A percentile compares a stretch with the other conserved stretches of the same genome.
Evolutionary conservation across 2,797 vertebrate species (phyloP).

Genomic region (Propithecus perrieri): DNA sequence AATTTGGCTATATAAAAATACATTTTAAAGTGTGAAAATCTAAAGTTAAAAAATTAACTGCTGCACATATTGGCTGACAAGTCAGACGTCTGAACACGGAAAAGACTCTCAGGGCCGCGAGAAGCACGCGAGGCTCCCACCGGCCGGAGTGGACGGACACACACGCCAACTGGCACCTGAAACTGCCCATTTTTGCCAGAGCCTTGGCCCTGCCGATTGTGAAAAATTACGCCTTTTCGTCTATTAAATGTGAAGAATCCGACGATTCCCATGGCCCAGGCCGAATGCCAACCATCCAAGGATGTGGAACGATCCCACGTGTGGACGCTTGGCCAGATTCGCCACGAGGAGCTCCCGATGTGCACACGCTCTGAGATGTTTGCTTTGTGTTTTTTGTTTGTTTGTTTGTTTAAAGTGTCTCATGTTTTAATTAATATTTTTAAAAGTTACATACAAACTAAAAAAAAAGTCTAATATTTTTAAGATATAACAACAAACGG

Average conservation of each 20-base stretch:
- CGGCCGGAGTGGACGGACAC: too few relatives aligned
- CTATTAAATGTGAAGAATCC: background rate
- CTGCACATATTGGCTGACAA: background rate
- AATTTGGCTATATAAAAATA: background rate
- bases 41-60: background rate
- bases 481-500: background rate
- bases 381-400: background rate
- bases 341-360: fast-evolving
- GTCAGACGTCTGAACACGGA: background rate
- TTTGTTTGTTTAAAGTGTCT: background rate
- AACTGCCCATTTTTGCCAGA: background rate
- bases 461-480: background rate
- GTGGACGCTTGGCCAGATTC: fast-evolving
- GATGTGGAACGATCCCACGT: background rate
- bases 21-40: background rate
- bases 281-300: background rate
- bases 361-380: background rate
- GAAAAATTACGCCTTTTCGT: background rate
- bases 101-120: background rate
- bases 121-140: fast-evolving
- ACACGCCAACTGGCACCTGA: fast-evolving
- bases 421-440: background rate
- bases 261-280: fast-evolving
- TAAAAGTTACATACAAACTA: background rate
- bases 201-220: background rate